These are phyloP conservation scores for Drosophila lutescens DNA, from an alignment of 2,888 invertebrate genomes.

Conservation along the genomic window DNA sequence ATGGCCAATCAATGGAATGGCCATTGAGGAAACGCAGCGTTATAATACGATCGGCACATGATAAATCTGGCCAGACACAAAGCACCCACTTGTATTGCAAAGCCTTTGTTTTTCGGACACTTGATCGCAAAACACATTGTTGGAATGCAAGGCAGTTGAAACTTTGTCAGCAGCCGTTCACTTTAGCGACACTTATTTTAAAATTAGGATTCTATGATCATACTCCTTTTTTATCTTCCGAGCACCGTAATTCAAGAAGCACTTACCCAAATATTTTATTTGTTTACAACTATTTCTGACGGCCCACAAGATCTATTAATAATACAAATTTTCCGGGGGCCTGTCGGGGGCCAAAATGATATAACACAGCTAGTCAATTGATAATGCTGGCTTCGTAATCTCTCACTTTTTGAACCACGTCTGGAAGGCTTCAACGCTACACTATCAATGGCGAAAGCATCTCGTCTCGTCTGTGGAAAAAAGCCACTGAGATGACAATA, in stretches of 20 bases:
- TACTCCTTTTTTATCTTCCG: neutral
- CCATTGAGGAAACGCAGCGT: conserved; percentile 10
- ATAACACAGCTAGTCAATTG: neutral
- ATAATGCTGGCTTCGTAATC: neutral
- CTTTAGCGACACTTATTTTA: neutral
- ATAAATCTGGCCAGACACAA: conserved; percentile 37
- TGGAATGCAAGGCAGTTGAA: neutral
- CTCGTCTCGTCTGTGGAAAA: neutral
- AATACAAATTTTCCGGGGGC: conserved; percentile 13
- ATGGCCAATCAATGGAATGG: conserved; percentile 57
- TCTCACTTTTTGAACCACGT: conserved; percentile 1
- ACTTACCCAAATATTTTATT: neutral
- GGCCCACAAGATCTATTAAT: neutral
- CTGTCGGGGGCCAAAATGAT: conserved; percentile 6
- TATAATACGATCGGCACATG: conserved; percentile 25
- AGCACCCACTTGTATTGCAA: conserved; percentile 9
- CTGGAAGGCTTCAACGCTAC: neutral
- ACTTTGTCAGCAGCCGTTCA: neutral
- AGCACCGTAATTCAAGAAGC: neutral
- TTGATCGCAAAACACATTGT: neutral
- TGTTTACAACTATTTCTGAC: too few species aligned
- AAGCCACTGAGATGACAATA: conserved; percentile 11
- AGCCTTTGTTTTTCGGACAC: conserved; percentile 13
- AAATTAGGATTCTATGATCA: neutral
- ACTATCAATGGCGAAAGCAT: conserved; percentile 24